Percentiles rank a stretch among this genome's conserved stretches.
These are phyloP conservation scores for Lophotriccus pileatus DNA, from an alignment of 2,797 vertebrate genomes.

Conservation along the genomic window DNA sequence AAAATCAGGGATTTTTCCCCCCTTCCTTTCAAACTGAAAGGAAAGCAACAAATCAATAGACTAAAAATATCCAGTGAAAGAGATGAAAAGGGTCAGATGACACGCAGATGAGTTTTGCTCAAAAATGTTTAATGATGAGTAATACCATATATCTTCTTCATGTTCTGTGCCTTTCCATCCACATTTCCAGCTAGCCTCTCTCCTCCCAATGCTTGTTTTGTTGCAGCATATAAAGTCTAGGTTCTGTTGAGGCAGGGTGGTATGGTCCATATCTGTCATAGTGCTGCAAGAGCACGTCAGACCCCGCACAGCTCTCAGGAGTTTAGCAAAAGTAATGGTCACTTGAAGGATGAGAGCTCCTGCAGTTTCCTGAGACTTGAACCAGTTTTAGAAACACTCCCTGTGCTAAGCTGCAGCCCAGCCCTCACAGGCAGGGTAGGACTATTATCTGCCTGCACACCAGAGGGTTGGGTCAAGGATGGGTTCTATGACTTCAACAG, in stretches of 20 bases:
- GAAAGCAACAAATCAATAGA: neutral
- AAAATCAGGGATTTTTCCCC: rapidly evolving
- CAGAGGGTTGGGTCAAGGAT: neutral
- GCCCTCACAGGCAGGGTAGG: neutral
- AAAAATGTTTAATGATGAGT: neutral
- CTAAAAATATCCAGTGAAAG: neutral
- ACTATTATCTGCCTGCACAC: neutral
- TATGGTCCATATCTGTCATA: no score
- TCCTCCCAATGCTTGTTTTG: neutral
- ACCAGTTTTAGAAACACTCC: neutral
- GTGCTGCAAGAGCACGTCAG: neutral
- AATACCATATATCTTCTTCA: neutral
- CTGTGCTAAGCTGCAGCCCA: neutral
- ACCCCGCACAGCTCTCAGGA: neutral
- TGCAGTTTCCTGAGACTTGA: neutral
- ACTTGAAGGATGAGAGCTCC: neutral
- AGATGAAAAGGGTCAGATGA: neutral
- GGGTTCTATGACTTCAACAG: neutral
- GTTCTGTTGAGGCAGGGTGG: no score
- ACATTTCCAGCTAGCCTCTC: neutral
- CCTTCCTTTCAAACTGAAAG: neutral
- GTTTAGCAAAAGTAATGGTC: neutral
- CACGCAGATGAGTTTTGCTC: neutral
- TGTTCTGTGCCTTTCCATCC: neutral
- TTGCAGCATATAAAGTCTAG: neutral